A percentile compares a stretch with the other conserved stretches of the same genome.
These are phyloP conservation scores for Himalopsyche anomala DNA, from an alignment of 2,888 invertebrate species.

Conservation along the genomic window DNA sequence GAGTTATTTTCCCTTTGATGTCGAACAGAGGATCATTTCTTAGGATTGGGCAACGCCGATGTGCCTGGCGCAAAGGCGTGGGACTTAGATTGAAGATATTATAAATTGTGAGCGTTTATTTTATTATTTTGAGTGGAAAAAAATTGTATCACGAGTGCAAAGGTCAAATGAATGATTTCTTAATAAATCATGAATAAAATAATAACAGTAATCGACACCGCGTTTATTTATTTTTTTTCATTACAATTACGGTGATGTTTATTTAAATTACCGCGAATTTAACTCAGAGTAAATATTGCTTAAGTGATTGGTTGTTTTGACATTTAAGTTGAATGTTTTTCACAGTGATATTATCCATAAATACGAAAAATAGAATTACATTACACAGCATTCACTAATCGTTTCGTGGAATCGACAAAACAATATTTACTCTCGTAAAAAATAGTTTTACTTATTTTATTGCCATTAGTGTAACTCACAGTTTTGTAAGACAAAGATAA, in stretches of 20 bases:
- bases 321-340: no score
- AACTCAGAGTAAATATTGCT: not conserved
- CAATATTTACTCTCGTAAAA: no score
- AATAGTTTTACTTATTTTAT: no score
- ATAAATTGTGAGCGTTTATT: not conserved
- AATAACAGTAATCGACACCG: slow-evolving; percentile 4
- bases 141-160: slow-evolving; percentile 11
- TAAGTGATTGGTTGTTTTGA: not conserved
- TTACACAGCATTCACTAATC: no score
- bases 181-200: slow-evolving; percentile 29
- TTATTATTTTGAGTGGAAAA: not conserved
- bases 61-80: not conserved
- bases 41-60: not conserved
- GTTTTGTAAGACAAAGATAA: no score
- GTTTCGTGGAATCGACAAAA: no score
- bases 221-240: not conserved
- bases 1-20: slow-evolving; percentile 55
- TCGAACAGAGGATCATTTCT: slow-evolving; percentile 22
- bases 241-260: not conserved
- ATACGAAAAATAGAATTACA: no score
- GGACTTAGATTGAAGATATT: not conserved
- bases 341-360: no score
- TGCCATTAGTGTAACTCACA: no score
- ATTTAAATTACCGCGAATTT: not conserved
- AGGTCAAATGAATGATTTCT: slow-evolving; percentile 18